Evolutionary conservation across 2,113 vertebrate species (phyloP).

Genomic region (Puma concolor): DNA sequence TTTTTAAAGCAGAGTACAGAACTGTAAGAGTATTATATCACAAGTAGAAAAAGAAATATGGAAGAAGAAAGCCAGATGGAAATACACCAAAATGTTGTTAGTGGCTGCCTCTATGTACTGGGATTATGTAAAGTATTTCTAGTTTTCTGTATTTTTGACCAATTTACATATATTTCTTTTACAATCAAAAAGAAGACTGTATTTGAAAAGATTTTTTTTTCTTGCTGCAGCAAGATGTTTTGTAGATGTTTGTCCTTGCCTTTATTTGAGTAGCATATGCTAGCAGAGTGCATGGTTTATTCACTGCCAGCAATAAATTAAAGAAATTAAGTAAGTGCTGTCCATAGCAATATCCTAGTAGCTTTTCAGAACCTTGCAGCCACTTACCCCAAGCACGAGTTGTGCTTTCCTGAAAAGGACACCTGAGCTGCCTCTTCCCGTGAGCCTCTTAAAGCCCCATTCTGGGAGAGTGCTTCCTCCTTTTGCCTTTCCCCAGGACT

Average conservation of each 20-base stretch:
- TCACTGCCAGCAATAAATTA: conserved; percentile 26
- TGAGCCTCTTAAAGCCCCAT: neutral
- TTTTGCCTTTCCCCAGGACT: neutral
- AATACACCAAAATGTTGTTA: neutral
- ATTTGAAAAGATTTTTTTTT: neutral
- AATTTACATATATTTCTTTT: conserved; percentile 45
- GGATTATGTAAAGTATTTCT: conserved; percentile 32
- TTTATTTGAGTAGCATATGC: conserved; percentile 23
- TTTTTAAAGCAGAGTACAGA: conserved; percentile 19
- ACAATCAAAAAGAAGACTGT: conserved; percentile 36
- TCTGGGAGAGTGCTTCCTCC: neutral
- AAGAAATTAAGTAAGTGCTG: conserved; percentile 39
- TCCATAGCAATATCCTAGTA: neutral
- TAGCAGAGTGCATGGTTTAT: neutral
- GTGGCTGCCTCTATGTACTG: neutral
- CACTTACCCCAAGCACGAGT: neutral
- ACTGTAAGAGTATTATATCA: conserved; percentile 16
- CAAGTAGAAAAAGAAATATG: neutral
- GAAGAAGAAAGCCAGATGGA: conserved; percentile 10
- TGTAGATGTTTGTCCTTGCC: conserved; percentile 5
- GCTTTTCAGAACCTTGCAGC: conserved; percentile 1
- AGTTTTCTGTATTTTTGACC: conserved; percentile 44
- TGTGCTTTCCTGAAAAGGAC: neutral
- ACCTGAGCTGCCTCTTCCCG: neutral
- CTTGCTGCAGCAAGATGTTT: neutral